Conservation (phyloP, 2,888 invertebrate species). For the Fragum whitleyi region DNA sequence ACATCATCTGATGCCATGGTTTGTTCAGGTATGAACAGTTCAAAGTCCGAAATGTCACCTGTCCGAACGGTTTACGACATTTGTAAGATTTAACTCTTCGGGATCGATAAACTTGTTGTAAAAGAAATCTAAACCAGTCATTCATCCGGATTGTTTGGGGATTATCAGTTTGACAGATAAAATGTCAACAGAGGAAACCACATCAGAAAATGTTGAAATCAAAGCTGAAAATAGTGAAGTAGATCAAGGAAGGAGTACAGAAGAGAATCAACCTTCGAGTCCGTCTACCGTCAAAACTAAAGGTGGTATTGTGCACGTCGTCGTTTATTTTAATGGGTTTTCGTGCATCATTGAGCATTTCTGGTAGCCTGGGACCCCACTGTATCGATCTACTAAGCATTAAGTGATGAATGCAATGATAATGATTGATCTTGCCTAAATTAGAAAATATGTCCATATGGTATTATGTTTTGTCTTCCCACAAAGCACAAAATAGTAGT, state of each 20-base stretch:
- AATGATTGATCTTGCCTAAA: too few relatives aligned
- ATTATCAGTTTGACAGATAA: slow-evolving; percentile 28
- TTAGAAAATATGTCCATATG: too few relatives aligned
- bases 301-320: slow-evolving; percentile 26
- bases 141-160: neutral
- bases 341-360: neutral
- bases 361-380: too few relatives aligned
- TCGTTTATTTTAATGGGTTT: neutral
- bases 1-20: slow-evolving; percentile 54
- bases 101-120: neutral
- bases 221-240: slow-evolving; percentile 24
- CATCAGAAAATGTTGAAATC: neutral
- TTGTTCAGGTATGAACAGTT: neutral
- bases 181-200: slow-evolving; percentile 52
- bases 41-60: slow-evolving; percentile 4
- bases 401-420: too few relatives aligned
- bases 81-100: neutral
- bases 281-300: slow-evolving; percentile 44
- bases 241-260: slow-evolving; percentile 12
- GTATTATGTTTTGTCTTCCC: too few relatives aligned
- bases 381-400: too few relatives aligned
- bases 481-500: too few relatives aligned
- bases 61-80: slow-evolving; percentile 1
- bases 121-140: neutral
- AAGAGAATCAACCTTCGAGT: slow-evolving; percentile 43